phyloP scores from a whole-genome alignment of 2,888 invertebrate genomes.

The Oxyscelio sp. region DNA sequence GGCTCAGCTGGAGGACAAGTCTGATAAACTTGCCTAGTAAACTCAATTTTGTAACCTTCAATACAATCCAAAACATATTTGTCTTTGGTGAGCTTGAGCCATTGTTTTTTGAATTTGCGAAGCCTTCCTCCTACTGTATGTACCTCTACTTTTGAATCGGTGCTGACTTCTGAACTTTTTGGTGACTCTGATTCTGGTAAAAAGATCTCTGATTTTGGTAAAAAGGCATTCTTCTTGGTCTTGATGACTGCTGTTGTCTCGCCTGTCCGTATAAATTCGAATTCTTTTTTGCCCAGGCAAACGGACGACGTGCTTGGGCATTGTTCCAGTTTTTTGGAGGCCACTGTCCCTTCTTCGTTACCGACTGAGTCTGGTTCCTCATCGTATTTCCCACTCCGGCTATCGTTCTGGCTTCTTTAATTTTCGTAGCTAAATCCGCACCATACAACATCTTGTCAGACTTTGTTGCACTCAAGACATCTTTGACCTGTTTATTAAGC shows the following conservation, averaged over 20 bases:
- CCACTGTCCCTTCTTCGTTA: not conserved
- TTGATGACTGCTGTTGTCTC: conserved; percentile 44
- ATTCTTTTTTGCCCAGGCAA: conserved; percentile 40
- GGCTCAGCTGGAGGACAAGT: not conserved
- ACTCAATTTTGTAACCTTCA: conserved; percentile 36
- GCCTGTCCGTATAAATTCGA: no score
- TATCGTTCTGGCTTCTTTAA: conserved; percentile 32
- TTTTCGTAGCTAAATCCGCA: not conserved
- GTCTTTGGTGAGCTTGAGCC: conserved; percentile 11
- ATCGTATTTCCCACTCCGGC: conserved; percentile 12
- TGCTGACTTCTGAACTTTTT: not conserved
- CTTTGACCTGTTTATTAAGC: conserved; percentile 9
- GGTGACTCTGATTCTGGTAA: conserved; percentile 9
- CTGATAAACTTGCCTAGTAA: conserved; percentile 12
- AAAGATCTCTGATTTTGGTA: conserved; percentile 2
- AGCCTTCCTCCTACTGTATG: conserved; percentile 13
- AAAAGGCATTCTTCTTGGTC: not conserved
- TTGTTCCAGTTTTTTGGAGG: conserved; percentile 40
- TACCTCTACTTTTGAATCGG: conserved; percentile 47
- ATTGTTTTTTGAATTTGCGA: conserved; percentile 19
- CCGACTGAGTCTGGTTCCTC: conserved; percentile 19
- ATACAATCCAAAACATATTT: conserved; percentile 35
- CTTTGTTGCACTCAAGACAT: not conserved
- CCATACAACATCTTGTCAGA: conserved; percentile 16
- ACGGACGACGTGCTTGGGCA: conserved; percentile 18